These are phyloP conservation scores for Syngnathus typhle DNA, from an alignment of 2,113 vertebrate species.

Conservation along the genomic window DNA sequence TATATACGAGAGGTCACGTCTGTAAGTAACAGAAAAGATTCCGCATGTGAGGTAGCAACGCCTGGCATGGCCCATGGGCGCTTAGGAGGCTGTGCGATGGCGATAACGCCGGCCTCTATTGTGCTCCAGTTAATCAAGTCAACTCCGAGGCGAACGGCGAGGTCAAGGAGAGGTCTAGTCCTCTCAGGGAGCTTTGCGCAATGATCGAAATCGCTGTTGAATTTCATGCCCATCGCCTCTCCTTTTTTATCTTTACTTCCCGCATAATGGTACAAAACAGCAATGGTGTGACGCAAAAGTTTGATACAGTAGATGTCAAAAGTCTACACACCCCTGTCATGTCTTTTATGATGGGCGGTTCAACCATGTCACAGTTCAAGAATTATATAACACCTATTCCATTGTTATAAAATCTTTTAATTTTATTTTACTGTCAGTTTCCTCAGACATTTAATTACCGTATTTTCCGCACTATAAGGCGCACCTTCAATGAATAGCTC, in stretches of 20 bases:
- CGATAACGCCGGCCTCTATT: constrained; percentile 55
- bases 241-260: constrained; percentile 8
- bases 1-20: neutral
- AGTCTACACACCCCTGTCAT: neutral
- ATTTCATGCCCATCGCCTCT: constrained; percentile 16
- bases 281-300: neutral
- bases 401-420: no score
- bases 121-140: constrained; percentile 60
- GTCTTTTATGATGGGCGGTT: no score
- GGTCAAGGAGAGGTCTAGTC: constrained; percentile 63
- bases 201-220: constrained; percentile 33
- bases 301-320: neutral
- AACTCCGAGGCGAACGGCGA: constrained; percentile 45
- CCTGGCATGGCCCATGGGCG: constrained; percentile 47
- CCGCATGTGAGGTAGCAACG: constrained; percentile 29
- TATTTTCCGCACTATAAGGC: no score
- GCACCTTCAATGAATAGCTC: no score
- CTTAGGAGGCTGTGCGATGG: constrained; percentile 47
- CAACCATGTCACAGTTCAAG: no score
- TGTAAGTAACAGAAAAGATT: constrained; percentile 7
- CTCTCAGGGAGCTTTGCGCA: constrained; percentile 32
- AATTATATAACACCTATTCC: no score
- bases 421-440: no score
- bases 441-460: no score
- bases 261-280: neutral